Evolutionary conservation across 1,140 invertebrate genomes (phyloP), one percentile per base, ranked within the genome.

Genomic region (Heterodera carotae): DNA sequence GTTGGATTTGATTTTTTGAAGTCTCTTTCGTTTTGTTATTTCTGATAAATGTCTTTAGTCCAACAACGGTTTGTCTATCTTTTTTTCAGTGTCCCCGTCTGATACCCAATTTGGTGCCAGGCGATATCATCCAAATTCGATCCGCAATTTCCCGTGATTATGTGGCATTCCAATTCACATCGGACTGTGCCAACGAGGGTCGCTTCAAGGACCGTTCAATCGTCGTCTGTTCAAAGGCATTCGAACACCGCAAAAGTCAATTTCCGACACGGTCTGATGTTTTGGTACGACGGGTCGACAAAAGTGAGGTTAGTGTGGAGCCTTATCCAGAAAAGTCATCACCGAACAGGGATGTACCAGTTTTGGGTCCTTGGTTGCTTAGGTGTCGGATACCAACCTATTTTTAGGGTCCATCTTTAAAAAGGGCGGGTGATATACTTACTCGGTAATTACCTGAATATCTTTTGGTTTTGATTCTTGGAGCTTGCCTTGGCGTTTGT

Each of bases 221-320:
- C 39, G 68, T 74, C 8, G 75, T 84, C 12, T 77, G 80, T 67
- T 76, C 75, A 4, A 77, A 73, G 64, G 74, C 72, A 36, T 81
- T 81, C 48, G 81, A 81, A 27, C 69, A 78, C 59, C 53, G 62
- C 7, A 81, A 81, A 66, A 39, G 59, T 12, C 56, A 82, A 18
- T 81, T 81, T 39, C 74, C 81, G 27, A 71, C 79, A 25, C 62
- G 80, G 31, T 66, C 31, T n/a, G 75, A 83, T 69, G 81, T 83
- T 56, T 12, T 75, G 53, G 69, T 81, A 33, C 56, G 80, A 48
- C 76, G 36, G 31, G 67, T 83, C 12, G 74, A 83, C 15, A 82
- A 81, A 29, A 64, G 68, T 31, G 59, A 69, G 36, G 80, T 81
- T 29, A 76, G 29, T 59, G 22, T n/a, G n/a, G n/a, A n/a, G n/a